A percentile compares a stretch with the other conserved stretches of the same genome.
These are phyloP conservation scores for Hylaeus anthracinus DNA, from an alignment of 1,140 invertebrate species.

Conservation along the genomic window DNA sequence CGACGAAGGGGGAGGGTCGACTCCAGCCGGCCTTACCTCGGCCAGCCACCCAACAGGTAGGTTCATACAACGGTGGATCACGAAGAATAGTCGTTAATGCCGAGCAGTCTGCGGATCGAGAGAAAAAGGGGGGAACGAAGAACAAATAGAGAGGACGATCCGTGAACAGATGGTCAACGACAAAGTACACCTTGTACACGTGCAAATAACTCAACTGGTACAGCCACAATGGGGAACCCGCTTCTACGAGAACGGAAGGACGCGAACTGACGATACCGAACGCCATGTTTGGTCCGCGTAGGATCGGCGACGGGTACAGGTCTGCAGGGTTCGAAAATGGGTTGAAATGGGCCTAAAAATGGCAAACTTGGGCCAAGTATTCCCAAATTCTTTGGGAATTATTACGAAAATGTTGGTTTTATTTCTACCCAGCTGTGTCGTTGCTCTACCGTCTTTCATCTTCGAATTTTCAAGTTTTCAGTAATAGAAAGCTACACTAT, in stretches of 20 bases:
- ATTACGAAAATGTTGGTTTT: no score
- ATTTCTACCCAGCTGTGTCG: no score
- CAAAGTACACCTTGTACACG: background rate
- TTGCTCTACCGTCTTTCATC: no score
- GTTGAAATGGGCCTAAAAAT: no score
- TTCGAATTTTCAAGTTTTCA: no score
- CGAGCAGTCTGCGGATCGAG: background rate
- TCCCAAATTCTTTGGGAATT: background rate
- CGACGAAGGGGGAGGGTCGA: conserved; percentile 48
- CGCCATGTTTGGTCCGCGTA: no score
- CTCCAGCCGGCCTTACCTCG: conserved; percentile 44
- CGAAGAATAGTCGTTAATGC: conserved; percentile 38
- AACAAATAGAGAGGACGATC: conserved; percentile 8
- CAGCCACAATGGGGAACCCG: background rate
- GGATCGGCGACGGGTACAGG: no score
- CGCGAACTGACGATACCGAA: no score
- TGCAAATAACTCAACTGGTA: background rate
- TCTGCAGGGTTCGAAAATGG: no score
- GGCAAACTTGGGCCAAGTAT: no score
- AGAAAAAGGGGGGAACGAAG: background rate
- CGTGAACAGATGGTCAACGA: conserved; percentile 1
- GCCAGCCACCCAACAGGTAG: conserved; percentile 65
- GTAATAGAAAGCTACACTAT: no score
- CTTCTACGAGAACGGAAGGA: conserved; percentile 3
- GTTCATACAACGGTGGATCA: conserved; percentile 35